Conservation (phyloP, 2,888 invertebrate genomes). For the Pachliopta kotzebuea region DNA sequence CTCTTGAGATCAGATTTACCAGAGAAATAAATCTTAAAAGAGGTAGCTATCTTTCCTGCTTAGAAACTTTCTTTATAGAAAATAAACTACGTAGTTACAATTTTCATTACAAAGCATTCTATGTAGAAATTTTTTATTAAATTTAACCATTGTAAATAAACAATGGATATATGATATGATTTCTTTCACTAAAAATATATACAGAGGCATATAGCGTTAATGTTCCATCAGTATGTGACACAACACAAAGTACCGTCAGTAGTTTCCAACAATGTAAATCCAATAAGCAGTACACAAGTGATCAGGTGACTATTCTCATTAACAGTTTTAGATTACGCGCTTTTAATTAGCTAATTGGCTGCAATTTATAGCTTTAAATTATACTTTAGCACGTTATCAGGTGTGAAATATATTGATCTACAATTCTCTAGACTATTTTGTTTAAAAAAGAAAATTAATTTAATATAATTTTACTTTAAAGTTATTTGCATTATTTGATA, state of each 20-base stretch:
- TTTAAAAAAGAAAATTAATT: slow-evolving; percentile 2
- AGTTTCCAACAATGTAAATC: background rate
- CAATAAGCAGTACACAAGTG: background rate
- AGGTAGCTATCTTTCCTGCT: too few species aligned
- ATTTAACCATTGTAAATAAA: background rate
- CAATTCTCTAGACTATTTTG: slow-evolving; percentile 1
- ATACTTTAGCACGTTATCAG: background rate
- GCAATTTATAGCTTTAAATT: slow-evolving; percentile 14
- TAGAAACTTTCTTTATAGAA: too few species aligned
- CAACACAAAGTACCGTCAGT: background rate
- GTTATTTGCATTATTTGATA: slow-evolving; percentile 1
- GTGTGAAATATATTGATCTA: background rate
- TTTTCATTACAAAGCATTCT: background rate
- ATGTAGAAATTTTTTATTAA: background rate
- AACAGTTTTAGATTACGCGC: background rate
- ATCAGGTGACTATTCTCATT: background rate
- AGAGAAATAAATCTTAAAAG: too few species aligned
- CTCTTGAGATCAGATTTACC: too few species aligned
- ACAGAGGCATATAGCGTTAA: too few species aligned
- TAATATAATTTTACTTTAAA: background rate
- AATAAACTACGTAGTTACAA: background rate
- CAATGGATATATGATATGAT: background rate
- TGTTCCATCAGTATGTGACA: too few species aligned
- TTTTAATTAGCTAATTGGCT: slow-evolving; percentile 18
- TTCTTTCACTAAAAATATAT: background rate